Percentiles rank a stretch among this genome's conserved stretches.
These are phyloP conservation scores for Styela plicata DNA, from an alignment of 23 tunicate genomes.

Conservation along the genomic window DNA sequence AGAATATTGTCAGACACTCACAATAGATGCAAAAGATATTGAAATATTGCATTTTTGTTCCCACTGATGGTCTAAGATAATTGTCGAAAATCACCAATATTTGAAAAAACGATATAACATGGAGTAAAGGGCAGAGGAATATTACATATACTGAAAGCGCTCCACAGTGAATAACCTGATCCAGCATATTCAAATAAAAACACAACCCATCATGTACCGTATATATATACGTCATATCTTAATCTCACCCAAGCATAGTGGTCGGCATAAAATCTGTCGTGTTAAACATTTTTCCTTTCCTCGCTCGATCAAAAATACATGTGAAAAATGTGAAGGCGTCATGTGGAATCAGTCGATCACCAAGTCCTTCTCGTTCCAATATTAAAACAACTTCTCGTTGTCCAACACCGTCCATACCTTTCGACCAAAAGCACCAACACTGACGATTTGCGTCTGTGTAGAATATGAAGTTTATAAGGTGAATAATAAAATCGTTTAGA, in stretches of 20 bases:
- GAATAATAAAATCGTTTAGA: no score
- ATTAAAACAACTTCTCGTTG: slow-evolving; percentile 74
- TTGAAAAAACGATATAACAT: no score
- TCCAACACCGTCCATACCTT: slow-evolving; percentile 76
- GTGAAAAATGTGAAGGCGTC: slow-evolving; percentile 62
- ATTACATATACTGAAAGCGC: no score
- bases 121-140: no score
- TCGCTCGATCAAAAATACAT: slow-evolving; percentile 47
- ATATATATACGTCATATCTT: no score
- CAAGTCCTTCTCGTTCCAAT: slow-evolving; percentile 30
- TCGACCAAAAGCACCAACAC: slow-evolving; percentile 64
- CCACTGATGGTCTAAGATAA: no score
- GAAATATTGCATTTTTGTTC: no score
- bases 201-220: no score
- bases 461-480: no score
- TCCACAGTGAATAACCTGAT: neutral
- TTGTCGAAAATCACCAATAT: no score
- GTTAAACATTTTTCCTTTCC: slow-evolving; percentile 80
- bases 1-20: no score
- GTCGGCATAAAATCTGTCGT: slow-evolving; percentile 54
- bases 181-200: neutral
- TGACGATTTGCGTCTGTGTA: slow-evolving; percentile 43
- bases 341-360: slow-evolving; percentile 20
- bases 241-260: slow-evolving; percentile 18
- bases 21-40: no score